Percentiles rank a stretch among this genome's conserved stretches.
Conservation (phyloP, 2,888 invertebrate species). For the Clistopyga incitator region DNA sequence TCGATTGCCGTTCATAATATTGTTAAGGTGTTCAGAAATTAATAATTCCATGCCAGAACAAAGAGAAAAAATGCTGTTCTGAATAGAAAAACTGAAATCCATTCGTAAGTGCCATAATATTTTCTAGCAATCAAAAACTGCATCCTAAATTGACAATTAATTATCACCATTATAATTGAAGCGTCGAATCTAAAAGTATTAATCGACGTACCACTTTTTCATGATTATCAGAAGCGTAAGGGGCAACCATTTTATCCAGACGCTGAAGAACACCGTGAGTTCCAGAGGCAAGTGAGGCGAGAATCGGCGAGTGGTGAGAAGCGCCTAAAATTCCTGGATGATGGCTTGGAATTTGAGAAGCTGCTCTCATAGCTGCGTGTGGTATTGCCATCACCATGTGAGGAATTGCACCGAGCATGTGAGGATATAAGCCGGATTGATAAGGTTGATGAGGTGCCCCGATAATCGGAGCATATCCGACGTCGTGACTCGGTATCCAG, state of each 20-base stretch:
- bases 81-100: too few relatives aligned
- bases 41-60: too few relatives aligned
- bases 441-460: slow-evolving; percentile 22
- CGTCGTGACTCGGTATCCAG: slow-evolving; percentile 7
- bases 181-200: neutral
- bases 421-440: slow-evolving; percentile 18
- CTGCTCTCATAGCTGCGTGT: slow-evolving; percentile 30
- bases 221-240: neutral
- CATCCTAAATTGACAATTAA: too few relatives aligned
- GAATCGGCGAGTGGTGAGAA: slow-evolving; percentile 21
- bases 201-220: slow-evolving; percentile 19
- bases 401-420: slow-evolving; percentile 1
- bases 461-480: neutral
- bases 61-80: too few relatives aligned
- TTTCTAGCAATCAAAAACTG: too few relatives aligned
- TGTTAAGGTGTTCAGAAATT: too few relatives aligned
- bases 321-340: slow-evolving; percentile 17
- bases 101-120: too few relatives aligned
- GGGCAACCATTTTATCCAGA: neutral
- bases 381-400: slow-evolving; percentile 41
- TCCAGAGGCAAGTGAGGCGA: slow-evolving; percentile 5
- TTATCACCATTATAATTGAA: too few relatives aligned
- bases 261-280: slow-evolving; percentile 9
- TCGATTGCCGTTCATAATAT: too few relatives aligned
- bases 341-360: slow-evolving; percentile 36